Evolutionary conservation across 2,797 vertebrate genomes (phyloP).

Genomic region (Hydrophis major): DNA sequence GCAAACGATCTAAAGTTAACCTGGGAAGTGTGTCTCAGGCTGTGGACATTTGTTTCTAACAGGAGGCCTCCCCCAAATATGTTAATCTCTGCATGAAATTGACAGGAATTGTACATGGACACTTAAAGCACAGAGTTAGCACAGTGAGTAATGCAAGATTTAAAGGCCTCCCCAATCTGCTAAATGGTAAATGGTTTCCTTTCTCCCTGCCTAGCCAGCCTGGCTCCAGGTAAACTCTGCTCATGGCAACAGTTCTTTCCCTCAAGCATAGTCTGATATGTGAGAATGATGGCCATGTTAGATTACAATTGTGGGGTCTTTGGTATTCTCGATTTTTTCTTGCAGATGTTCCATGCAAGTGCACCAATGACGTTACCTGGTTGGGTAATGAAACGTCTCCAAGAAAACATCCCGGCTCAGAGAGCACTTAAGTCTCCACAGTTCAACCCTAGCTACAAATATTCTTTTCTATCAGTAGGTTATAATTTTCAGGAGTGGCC

Average conservation of each 20-base stretch:
- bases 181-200: not conserved
- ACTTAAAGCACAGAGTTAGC: slow-evolving; percentile 17
- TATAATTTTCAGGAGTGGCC: not conserved
- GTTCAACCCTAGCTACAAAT: too few relatives aligned
- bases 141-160: slow-evolving; percentile 19
- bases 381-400: too few relatives aligned
- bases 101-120: slow-evolving; percentile 36
- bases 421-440: too few relatives aligned
- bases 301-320: not conserved
- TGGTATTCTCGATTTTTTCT: not conserved
- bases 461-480: not conserved
- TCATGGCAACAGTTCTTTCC: not conserved
- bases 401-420: too few relatives aligned
- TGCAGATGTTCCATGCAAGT: too few relatives aligned
- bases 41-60: slow-evolving; percentile 61
- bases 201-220: not conserved
- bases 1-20: slow-evolving; percentile 59
- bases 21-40: slow-evolving; percentile 53
- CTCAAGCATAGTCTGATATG: too few relatives aligned
- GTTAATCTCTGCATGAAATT: slow-evolving; percentile 41
- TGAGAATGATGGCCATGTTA: not conserved
- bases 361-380: too few relatives aligned
- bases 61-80: slow-evolving; percentile 52
- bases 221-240: not conserved
- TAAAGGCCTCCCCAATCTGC: not conserved